Evolutionary conservation across 2,113 vertebrate species (phyloP).

Genomic region (Clinocottus analis): DNA sequence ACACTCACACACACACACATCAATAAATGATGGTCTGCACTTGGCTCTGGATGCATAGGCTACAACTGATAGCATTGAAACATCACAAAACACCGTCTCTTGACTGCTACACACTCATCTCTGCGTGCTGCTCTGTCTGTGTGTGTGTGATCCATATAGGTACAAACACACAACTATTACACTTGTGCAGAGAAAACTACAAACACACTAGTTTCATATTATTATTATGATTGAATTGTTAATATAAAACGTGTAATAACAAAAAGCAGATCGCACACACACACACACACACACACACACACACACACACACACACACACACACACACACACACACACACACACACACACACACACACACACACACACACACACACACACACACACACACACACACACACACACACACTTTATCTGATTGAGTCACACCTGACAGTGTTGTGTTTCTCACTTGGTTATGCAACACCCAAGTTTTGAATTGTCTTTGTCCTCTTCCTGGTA

Average conservation of each 20-base stretch:
- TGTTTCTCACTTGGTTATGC: slow-evolving; percentile 55
- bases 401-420: slow-evolving; percentile 26
- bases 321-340: slow-evolving; percentile 13
- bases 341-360: not conserved
- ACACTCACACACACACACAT: slow-evolving; percentile 30
- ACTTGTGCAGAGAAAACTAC: not conserved
- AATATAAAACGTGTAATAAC: slow-evolving; percentile 30
- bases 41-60: slow-evolving; percentile 44
- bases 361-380: not conserved
- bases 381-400: slow-evolving; percentile 12
- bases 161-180: slow-evolving; percentile 14
- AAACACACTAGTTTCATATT: not conserved
- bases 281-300: not conserved
- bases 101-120: slow-evolving; percentile 13
- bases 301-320: not conserved
- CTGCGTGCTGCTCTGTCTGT: not conserved
- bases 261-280: not conserved
- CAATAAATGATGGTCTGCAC: slow-evolving; percentile 71
- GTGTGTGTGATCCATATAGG: slow-evolving; percentile 10
- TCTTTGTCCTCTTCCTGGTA: slow-evolving; percentile 33
- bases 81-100: slow-evolving; percentile 25
- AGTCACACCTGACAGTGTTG: slow-evolving; percentile 69
- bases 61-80: slow-evolving; percentile 34
- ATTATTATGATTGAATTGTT: not conserved
- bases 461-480: slow-evolving; percentile 30